Conservation (phyloP, 2,797 vertebrate species). For the Fistularia commersonii region DNA sequence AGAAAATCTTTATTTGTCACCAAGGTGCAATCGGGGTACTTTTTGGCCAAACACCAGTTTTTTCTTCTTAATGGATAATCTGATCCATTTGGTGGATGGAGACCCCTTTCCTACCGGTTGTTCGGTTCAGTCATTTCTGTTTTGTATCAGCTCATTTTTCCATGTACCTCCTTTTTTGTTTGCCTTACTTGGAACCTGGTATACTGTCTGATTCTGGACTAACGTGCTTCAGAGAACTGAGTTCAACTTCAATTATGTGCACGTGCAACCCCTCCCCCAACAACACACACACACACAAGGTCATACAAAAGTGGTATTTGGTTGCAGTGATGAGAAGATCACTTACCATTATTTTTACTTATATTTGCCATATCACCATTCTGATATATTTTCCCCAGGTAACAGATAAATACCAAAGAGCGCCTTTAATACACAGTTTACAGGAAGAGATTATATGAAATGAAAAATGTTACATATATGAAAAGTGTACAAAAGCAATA, state of each 20-base stretch:
- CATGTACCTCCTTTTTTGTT: slow-evolving; percentile 59
- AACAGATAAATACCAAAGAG: neutral
- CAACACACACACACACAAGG: neutral
- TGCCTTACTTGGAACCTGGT: slow-evolving; percentile 36
- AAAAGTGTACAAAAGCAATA: too few relatives aligned
- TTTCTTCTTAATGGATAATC: too few relatives aligned
- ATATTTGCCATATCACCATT: too few relatives aligned
- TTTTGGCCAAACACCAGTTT: too few relatives aligned
- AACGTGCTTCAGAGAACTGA: slow-evolving; percentile 52
- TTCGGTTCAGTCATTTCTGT: slow-evolving; percentile 61
- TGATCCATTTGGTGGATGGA: slow-evolving; percentile 37
- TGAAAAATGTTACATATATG: too few relatives aligned
- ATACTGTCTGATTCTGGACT: slow-evolving; percentile 57
- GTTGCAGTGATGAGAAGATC: neutral
- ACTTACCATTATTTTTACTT: too few relatives aligned
- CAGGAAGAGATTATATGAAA: too few relatives aligned
- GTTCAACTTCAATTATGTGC: slow-evolving; percentile 49
- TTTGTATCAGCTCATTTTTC: slow-evolving; percentile 66
- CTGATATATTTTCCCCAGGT: too few relatives aligned
- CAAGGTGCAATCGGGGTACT: too few relatives aligned
- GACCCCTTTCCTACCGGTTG: slow-evolving; percentile 31
- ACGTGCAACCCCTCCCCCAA: slow-evolving; percentile 8
- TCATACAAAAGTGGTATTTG: slow-evolving; percentile 1
- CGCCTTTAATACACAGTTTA: too few relatives aligned
- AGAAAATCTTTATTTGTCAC: too few relatives aligned